Evolutionary conservation across 1,140 invertebrate genomes (phyloP).

Genomic region (Bombyx mandarina): DNA sequence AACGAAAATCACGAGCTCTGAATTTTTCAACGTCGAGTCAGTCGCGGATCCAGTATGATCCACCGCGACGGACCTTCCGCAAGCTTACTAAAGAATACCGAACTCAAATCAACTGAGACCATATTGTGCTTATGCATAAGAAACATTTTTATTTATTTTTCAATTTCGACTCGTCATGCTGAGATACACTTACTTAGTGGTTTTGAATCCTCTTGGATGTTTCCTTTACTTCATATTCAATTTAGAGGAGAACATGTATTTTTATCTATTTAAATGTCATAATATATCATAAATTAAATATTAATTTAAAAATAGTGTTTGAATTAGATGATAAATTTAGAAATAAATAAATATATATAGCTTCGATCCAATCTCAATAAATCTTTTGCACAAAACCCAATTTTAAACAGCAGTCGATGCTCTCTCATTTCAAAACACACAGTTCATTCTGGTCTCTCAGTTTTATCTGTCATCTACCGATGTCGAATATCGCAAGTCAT

Average conservation of each 20-base stretch:
- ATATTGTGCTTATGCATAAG: slow-evolving; percentile 41
- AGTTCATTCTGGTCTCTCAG: slow-evolving; percentile 14
- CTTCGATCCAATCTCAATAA: no score
- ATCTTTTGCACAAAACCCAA: no score
- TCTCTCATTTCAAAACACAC: slow-evolving; percentile 23
- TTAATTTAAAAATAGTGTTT: no score
- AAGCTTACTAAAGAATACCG: slow-evolving; percentile 52
- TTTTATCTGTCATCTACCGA: slow-evolving; percentile 25
- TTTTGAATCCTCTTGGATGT: no score
- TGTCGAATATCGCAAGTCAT: slow-evolving; percentile 37
- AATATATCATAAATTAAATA: no score
- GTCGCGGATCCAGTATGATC: slow-evolving; percentile 40
- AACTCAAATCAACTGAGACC: slow-evolving; percentile 50
- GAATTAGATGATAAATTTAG: no score
- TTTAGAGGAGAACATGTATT: no score
- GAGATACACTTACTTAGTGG: no score
- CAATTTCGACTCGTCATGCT: neutral
- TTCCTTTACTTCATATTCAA: no score
- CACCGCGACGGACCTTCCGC: slow-evolving; percentile 38
- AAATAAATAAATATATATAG: no score
- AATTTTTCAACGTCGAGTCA: slow-evolving; percentile 59
- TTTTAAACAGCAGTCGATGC: neutral
- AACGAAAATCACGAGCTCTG: slow-evolving; percentile 59
- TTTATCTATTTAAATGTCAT: no score
- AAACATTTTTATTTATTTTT: slow-evolving; percentile 8